Percentiles rank a stretch among this genome's conserved stretches.
These are phyloP conservation scores for Onchidella celtica DNA, from an alignment of 2,888 invertebrate genomes.

Conservation along the genomic window DNA sequence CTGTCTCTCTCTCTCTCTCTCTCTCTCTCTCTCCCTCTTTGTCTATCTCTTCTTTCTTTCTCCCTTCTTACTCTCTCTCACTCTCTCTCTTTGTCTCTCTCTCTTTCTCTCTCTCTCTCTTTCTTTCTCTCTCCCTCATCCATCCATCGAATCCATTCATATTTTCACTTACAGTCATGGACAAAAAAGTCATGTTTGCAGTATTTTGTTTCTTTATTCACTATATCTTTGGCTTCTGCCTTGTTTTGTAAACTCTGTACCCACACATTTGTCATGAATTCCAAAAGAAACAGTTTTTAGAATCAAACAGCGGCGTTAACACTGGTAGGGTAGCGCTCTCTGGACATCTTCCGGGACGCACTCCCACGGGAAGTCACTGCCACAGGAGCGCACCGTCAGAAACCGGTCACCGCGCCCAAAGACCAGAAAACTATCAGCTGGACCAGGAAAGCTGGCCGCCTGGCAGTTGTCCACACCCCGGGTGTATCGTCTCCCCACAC, in stretches of 20 bases:
- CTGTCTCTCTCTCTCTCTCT: too few relatives aligned
- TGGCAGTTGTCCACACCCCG: not conserved
- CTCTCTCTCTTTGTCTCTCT: not conserved
- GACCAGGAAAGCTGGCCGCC: not conserved
- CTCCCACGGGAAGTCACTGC: not conserved
- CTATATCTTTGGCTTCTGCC: too few relatives aligned
- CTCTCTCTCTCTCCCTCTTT: constrained; percentile 8
- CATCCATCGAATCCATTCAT: too few relatives aligned
- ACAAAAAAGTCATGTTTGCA: too few relatives aligned
- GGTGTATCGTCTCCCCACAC: not conserved
- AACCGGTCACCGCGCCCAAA: not conserved
- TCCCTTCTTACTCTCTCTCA: not conserved
- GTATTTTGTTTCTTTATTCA: too few relatives aligned
- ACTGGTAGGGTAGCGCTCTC: not conserved
- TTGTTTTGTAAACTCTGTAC: too few relatives aligned
- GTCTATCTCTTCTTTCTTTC: not conserved
- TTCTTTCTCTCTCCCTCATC: too few relatives aligned
- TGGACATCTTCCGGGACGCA: not conserved
- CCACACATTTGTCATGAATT: too few relatives aligned
- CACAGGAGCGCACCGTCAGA: not conserved
- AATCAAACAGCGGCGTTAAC: too few relatives aligned
- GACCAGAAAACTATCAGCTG: not conserved
- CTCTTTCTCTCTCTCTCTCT: not conserved
- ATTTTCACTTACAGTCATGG: too few relatives aligned
- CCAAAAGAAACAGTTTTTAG: too few relatives aligned